A percentile compares a stretch with the other conserved stretches of the same genome.
phyloP scores from a whole-genome alignment of 2,113 vertebrate species.

The Salminus brasiliensis region DNA sequence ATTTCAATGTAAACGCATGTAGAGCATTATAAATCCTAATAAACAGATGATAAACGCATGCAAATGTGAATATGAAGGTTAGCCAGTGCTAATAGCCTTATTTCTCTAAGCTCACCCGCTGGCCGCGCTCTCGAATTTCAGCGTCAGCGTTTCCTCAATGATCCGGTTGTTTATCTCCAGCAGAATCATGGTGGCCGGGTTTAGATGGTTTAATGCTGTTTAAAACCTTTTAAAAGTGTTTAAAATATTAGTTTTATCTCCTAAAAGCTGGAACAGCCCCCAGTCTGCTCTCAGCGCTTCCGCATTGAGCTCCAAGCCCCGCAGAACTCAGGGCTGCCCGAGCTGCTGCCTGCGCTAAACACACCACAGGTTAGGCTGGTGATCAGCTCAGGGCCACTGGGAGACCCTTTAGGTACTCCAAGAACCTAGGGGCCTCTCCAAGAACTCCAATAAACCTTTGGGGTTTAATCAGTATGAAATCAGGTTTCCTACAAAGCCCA shows the following conservation, averaged over 20 bases:
- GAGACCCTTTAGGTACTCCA: too few relatives aligned
- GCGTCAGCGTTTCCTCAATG: slow-evolving; percentile 91
- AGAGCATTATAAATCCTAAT: neutral
- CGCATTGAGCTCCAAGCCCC: neutral
- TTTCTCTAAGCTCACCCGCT: slow-evolving; percentile 83
- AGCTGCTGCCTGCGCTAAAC: neutral
- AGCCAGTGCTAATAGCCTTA: slow-evolving; percentile 38
- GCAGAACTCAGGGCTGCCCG: neutral
- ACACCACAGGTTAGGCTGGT: neutral
- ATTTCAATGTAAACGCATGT: neutral
- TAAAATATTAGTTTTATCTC: neutral
- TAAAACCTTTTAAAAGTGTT: neutral
- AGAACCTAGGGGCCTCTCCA: too few relatives aligned
- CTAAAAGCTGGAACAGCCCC: neutral
- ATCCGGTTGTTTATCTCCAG: slow-evolving; percentile 98
- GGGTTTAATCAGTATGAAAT: too few relatives aligned
- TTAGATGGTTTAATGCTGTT: neutral
- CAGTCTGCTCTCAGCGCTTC: neutral
- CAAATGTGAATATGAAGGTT: too few relatives aligned
- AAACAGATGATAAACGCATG: neutral
- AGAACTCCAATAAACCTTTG: too few relatives aligned
- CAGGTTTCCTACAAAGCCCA: too few relatives aligned
- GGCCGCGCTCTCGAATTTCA: slow-evolving; percentile 94
- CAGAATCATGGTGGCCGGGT: slow-evolving; percentile 88
- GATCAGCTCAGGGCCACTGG: too few relatives aligned